Base-by-base conservation (phyloP, 1,140 invertebrate genomes). In the Sycophila sp. region DNA sequence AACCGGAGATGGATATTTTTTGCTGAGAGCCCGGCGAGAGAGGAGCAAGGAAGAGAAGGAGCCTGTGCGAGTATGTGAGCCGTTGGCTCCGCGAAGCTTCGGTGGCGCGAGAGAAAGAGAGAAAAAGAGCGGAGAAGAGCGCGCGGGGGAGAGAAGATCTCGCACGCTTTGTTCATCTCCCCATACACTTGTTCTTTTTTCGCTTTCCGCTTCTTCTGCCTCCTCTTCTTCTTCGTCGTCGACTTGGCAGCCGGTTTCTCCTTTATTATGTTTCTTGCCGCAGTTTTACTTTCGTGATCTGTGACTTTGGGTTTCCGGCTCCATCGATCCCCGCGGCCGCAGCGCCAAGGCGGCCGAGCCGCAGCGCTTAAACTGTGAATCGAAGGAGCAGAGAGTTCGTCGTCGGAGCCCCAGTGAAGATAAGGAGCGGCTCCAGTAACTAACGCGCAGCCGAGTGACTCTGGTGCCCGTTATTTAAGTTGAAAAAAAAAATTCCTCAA, bases 151-250 rank as follows among this genome's bases (percentile, higher is more conserved):
- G 30, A 36, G 45, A 47, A 47, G 17, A 47, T 47, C 42, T 32
- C 19, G 63, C 28, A 13, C 17, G 63, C 63, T 56, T 66, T 65
- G 47, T 65, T 65, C 47, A 24, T 47, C 59, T 30, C 22, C 58
- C 11, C 30, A 34, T 38, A 11, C 56, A 28, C 19, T 19, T 30
- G 19, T 60, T 17, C 56, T 60, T 60, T 42, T 28, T 34, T 32
- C 8, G 13, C 45, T 63, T 17, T 10, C 17, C 10, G 10, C 45
- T 56, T 40, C 30, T 62, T 59, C 68, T 28, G 38, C 62, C 30
- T 30, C 24, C 59, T 42, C 49, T 30, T 49, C 55, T 49, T 17
- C 40, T 38, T 58, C 60, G 26, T 64, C 56, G 3, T 13, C 36
- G 19, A 10, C 56, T 42, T 24, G 38, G 60, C 49, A 30, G 49